Conservation (phyloP, 2,888 invertebrate genomes). For the Pseudanteris insignis region DNA sequence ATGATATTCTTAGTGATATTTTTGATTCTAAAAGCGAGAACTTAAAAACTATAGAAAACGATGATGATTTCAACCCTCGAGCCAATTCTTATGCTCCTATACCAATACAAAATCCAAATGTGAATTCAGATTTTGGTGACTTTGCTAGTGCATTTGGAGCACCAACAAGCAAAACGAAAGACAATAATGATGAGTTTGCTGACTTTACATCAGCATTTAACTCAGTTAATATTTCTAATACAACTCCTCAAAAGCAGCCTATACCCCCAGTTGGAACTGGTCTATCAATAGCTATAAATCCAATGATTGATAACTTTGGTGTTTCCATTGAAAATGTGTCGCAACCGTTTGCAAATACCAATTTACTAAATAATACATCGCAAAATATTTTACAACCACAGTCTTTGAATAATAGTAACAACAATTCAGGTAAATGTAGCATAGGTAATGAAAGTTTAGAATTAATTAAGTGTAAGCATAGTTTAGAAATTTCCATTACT, state of each 20-base stretch:
- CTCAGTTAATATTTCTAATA: slow-evolving; percentile 53
- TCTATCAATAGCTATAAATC: slow-evolving; percentile 52
- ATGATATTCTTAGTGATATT: slow-evolving; percentile 58
- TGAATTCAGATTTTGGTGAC: slow-evolving; percentile 77
- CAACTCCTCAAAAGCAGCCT: slow-evolving; percentile 35
- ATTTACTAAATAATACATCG: slow-evolving; percentile 46
- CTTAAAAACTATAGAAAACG: slow-evolving; percentile 53
- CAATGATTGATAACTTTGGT: slow-evolving; percentile 50
- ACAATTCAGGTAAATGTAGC: slow-evolving; percentile 51
- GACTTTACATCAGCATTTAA: slow-evolving; percentile 82
- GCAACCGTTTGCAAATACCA: slow-evolving; percentile 35
- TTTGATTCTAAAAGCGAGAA: slow-evolving; percentile 60
- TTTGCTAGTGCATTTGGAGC: slow-evolving; percentile 77
- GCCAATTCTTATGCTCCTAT: slow-evolving; percentile 64
- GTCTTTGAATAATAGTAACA: slow-evolving; percentile 53
- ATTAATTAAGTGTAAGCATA: no score
- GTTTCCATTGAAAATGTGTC: slow-evolving; percentile 45
- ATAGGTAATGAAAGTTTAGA: no score
- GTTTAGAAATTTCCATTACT: no score
- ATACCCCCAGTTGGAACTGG: slow-evolving; percentile 48
- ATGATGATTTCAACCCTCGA: slow-evolving; percentile 74
- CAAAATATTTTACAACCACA: slow-evolving; percentile 52
- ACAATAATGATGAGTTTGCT: slow-evolving; percentile 76
- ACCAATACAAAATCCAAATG: slow-evolving; percentile 48
- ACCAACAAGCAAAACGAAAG: slow-evolving; percentile 50